Conservation (phyloP, 2,797 vertebrate genomes). For the Tarsius wallacei region DNA sequence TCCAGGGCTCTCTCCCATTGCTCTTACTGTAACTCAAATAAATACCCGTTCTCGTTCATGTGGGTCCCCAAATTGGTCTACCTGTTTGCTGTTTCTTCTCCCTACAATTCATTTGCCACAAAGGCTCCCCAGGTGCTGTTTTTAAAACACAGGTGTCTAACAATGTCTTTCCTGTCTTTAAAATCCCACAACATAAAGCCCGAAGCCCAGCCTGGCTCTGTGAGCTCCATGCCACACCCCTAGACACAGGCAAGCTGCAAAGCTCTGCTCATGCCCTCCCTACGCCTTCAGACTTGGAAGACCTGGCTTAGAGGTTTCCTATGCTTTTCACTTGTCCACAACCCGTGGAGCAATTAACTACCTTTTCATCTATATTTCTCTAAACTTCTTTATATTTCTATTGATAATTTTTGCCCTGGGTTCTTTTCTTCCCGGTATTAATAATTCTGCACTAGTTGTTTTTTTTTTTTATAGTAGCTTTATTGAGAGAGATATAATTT, state of each 20-base stretch:
- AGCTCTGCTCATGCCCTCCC: background rate
- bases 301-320: background rate
- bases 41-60: background rate
- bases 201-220: background rate
- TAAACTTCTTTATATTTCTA: background rate
- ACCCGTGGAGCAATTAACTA: background rate
- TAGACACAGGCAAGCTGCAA: too few relatives aligned
- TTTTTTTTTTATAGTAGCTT: background rate
- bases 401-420: slow-evolving; percentile 37
- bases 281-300: background rate
- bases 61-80: background rate
- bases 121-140: background rate
- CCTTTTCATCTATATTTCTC: slow-evolving; percentile 11
- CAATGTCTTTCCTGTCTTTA: background rate
- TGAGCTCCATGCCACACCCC: background rate
- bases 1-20: background rate
- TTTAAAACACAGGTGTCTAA: background rate
- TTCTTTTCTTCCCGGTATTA: slow-evolving; percentile 47
- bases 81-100: background rate
- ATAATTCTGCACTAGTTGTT: background rate
- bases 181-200: slow-evolving; percentile 34
- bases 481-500: background rate
- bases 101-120: background rate
- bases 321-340: background rate
- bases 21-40: background rate